Conservation (phyloP, 2,888 invertebrate species). For the Ariolimax columbianus region DNA sequence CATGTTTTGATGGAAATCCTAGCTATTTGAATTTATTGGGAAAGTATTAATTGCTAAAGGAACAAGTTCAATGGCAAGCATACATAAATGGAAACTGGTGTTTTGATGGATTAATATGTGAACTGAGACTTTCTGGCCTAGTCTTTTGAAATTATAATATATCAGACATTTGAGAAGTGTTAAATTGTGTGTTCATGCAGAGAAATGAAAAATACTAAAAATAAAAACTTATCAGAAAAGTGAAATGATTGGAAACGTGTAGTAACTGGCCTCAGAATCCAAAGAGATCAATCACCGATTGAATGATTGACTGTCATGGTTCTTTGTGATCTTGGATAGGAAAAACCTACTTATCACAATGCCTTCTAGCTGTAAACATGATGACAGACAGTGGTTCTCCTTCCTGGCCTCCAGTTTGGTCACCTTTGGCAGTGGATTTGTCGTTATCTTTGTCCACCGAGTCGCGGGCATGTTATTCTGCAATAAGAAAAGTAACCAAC, state of each 20-base stretch:
- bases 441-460: constrained; percentile 96
- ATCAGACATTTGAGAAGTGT: background rate
- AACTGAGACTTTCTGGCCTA: no score
- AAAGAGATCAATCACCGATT: background rate
- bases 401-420: constrained; percentile 97
- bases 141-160: background rate
- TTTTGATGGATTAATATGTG: no score
- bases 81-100: no score
- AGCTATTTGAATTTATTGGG: no score
- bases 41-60: no score
- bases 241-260: background rate
- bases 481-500: constrained; percentile 81
- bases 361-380: constrained; percentile 12
- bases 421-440: constrained; percentile 95
- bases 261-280: background rate
- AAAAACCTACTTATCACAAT: background rate
- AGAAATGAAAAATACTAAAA: background rate
- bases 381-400: constrained; percentile 88
- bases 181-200: background rate
- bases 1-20: no score
- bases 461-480: constrained; percentile 95
- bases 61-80: no score
- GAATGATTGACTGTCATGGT: background rate
- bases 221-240: background rate
- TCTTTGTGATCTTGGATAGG: background rate